Evolutionary conservation across 2,113 vertebrate genomes (phyloP).

Genomic region (Triplophysa dalaica): DNA sequence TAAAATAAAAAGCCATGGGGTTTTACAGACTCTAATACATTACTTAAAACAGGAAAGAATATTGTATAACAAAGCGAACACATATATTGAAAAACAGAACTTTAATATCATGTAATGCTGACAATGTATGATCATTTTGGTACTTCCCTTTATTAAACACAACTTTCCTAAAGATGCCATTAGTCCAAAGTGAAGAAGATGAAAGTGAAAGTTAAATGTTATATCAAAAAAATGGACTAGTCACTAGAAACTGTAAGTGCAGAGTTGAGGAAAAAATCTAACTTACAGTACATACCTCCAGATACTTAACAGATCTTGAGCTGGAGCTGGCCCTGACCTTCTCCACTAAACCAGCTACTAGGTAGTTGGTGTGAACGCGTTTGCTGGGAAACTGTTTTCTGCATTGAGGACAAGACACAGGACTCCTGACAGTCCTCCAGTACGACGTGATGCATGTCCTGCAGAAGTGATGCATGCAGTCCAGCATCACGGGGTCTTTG

Average conservation of each 20-base stretch:
- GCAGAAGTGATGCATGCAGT: slow-evolving; percentile 90
- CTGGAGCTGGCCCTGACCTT: slow-evolving; percentile 75
- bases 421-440: slow-evolving; percentile 70
- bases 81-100: slow-evolving; percentile 4
- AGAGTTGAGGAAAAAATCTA: too few species aligned
- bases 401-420: slow-evolving; percentile 82
- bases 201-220: background rate
- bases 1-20: background rate
- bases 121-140: background rate
- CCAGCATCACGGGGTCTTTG: slow-evolving; percentile 82
- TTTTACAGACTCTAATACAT: background rate
- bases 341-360: slow-evolving; percentile 82
- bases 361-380: slow-evolving; percentile 79
- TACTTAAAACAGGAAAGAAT: background rate
- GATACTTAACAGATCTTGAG: slow-evolving; percentile 52
- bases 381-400: slow-evolving; percentile 71
- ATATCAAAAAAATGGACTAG: too few species aligned
- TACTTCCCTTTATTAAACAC: background rate
- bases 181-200: background rate
- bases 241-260: too few species aligned
- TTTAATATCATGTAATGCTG: background rate
- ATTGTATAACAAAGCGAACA: background rate
- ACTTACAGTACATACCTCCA: slow-evolving; percentile 65
- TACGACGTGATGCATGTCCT: slow-evolving; percentile 79
- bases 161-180: background rate